Evolutionary conservation across 2,888 invertebrate species (phyloP), one percentile per base, ranked within the genome.

Genomic region (Sphaerophoria taeniata): DNA sequence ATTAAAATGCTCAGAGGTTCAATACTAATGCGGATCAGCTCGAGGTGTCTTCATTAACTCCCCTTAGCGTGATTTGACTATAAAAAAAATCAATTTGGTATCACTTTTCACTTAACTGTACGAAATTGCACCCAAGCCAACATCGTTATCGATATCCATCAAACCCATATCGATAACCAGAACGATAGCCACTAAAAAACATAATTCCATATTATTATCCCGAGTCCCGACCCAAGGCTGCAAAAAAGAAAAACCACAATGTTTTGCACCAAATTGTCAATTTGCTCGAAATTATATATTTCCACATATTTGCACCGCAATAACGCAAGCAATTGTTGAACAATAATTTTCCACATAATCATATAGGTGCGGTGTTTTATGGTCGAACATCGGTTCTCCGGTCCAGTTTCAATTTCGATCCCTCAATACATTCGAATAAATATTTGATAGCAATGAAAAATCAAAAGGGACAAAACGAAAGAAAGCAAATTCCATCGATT

Each of bases 401-500:
- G 72, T 76, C 43, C 85, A 61, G 36, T 61, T 36, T 7, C 47
- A 12, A 16, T 49, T n/a, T n/a, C 39, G 24, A 43, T 47, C 11
- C 12, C 2, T 43, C 6, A 9, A 9, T 12, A 24, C 14, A 9
- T 11, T 12, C 31, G 31, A 72, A 82, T 77, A 69, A 78, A 78
- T 78, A 78, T 78, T 73, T 56, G 36, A 72, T 69, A 69, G 69
- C 3, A 85, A 73, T 85, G 85, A 81, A 85, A 85, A 85, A 76
- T 85, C 85, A 85, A 85, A 81, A 63, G 63, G 36, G 60, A 60
- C 60, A 67, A 47, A 47, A 39, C 4, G 31, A 34, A 43, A 24
- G 0, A 31, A 34, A 69, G 63, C 39, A 43, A 49, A 65, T 71
- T 67, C 71, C 56, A 87, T 87, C 89, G 90, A 91, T 91, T 91